phyloP scores from a whole-genome alignment of 2,113 vertebrate species.

The Peromyscus leucopus region DNA sequence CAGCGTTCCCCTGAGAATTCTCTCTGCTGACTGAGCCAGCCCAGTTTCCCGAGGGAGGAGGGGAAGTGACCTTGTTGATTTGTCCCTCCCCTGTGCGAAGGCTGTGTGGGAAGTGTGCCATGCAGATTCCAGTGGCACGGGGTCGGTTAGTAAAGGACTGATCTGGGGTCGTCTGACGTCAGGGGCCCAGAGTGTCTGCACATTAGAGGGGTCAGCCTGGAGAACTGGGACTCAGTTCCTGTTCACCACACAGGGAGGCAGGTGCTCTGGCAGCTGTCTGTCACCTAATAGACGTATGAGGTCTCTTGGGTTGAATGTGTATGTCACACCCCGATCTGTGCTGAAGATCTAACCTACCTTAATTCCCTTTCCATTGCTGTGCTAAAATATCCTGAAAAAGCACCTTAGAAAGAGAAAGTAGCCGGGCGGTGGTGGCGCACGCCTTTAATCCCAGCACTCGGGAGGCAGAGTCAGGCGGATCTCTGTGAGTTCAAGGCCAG shows the following conservation, averaged over 20 bases:
- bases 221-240: neutral
- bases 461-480: too few species aligned
- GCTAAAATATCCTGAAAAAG: neutral
- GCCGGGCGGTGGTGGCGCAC: too few species aligned
- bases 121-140: neutral
- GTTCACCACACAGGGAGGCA: neutral
- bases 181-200: neutral
- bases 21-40: neutral
- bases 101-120: accelerated
- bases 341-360: neutral
- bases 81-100: neutral
- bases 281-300: neutral
- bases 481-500: too few species aligned
- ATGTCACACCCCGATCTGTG: neutral
- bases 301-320: neutral
- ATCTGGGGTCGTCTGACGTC: neutral
- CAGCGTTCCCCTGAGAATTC: neutral
- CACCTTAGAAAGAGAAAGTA: neutral
- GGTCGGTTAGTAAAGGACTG: neutral
- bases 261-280: neutral
- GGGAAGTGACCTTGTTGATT: neutral
- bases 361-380: neutral
- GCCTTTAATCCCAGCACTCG: too few species aligned
- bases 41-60: constrained; percentile 14
- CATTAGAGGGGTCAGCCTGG: neutral